Percentiles rank a stretch among this genome's conserved stretches.
These are phyloP conservation scores for Campoletis sonorensis DNA, from an alignment of 1,140 invertebrate genomes.

Conservation along the genomic window DNA sequence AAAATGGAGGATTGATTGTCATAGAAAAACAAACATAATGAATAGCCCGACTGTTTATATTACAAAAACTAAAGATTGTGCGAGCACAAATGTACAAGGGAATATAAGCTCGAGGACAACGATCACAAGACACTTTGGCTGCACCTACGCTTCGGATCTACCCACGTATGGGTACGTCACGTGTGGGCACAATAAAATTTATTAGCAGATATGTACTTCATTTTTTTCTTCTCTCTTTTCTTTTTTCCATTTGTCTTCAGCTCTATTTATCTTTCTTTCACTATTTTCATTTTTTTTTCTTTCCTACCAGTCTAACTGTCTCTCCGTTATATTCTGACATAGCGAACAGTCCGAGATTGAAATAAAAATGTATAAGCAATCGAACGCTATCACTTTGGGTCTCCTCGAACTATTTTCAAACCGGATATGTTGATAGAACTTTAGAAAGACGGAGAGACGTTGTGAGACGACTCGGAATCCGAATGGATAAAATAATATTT, in stretches of 20 bases:
- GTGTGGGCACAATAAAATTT: slow-evolving; percentile 30
- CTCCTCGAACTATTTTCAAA: neutral
- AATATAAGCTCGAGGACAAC: neutral
- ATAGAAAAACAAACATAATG: neutral
- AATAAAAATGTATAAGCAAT: neutral
- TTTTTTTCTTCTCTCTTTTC: neutral
- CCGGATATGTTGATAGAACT: neutral
- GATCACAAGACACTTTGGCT: slow-evolving; percentile 8
- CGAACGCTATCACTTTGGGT: neutral
- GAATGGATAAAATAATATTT: too few relatives aligned
- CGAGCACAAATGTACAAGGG: neutral
- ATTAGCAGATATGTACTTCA: slow-evolving; percentile 5
- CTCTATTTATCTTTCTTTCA: too few relatives aligned
- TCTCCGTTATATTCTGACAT: too few relatives aligned
- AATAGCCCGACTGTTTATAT: slow-evolving; percentile 26
- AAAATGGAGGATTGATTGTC: neutral
- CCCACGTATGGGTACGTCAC: slow-evolving; percentile 24
- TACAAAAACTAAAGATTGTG: neutral
- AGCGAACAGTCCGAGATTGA: slow-evolving; percentile 14
- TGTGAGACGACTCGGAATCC: neutral
- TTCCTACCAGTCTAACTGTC: too few relatives aligned
- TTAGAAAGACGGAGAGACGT: neutral
- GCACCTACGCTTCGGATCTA: slow-evolving; percentile 19
- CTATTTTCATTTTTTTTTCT: too few relatives aligned
- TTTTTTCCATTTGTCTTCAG: neutral